Base-by-base conservation (phyloP, 2,113 vertebrate genomes). In the Aptenodytes forsteri region DNA sequence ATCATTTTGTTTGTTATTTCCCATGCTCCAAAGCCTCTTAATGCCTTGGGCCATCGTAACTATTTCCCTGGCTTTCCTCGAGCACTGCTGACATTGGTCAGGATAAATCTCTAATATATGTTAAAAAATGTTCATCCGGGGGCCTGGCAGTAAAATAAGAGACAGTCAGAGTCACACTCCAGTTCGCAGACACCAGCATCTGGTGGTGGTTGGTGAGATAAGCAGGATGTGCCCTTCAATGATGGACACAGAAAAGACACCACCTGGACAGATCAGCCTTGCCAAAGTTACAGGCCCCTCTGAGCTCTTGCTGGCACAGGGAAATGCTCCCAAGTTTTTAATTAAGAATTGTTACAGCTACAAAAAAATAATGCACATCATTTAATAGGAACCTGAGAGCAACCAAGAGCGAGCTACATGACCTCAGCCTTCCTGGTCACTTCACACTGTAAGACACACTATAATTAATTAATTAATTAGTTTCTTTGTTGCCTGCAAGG, bases 371-470 rank as follows among this genome's bases (percentile, higher is more conserved):
- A 54, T 3, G 19, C 13, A n/a, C 10, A 30, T 83, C 4, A 65
- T 87, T 95, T 78, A 87, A 89, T 73, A 73, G 44, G 40, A 79
- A 79, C 42, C 10, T 52, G 62, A 27, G 16, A 75, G 30, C 30
- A 69, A 7, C 6, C 16, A 25, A 66, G 69, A 78, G 30, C 0
- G 0, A 73, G 49, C 16, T 42, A 27, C 0, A 1, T 26, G 69
- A 62, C 56, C 79, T 67, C 52, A 78, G 61, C 61, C 22, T 83
- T 85, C 44, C 71, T 32, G 52, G 56, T 46, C 65, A 66, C 19
- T 34, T 75, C 65, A 82, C 2, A 2, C 4, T 59, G 27, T 46
- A 70, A 82, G n/a, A 76, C 10, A 47, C 3, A 7, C 11, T 40
- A 7, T 22, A 5, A 1, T 65, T 87, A 86, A 76, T 70, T 84